Percentiles rank a stretch among this genome's conserved stretches.
These are phyloP conservation scores for Scelioninae gen. 1 DNA, from an alignment of 2,888 invertebrate species.

Conservation along the genomic window DNA sequence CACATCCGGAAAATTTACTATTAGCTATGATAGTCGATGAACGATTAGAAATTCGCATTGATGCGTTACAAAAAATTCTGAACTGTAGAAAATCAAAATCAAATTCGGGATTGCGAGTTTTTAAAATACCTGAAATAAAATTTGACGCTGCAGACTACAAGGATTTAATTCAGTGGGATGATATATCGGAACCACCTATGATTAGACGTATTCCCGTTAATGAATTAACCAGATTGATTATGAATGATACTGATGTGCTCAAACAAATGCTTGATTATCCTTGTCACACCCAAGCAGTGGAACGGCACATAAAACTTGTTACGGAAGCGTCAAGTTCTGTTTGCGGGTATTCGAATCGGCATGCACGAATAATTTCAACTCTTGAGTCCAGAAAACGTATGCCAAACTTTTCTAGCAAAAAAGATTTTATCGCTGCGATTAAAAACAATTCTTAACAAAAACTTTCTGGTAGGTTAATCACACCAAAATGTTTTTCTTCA, in stretches of 20 bases:
- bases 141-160: constrained; percentile 34
- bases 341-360: constrained; percentile 14
- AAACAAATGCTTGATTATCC: constrained; percentile 12
- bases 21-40: constrained; percentile 45
- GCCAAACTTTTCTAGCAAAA: constrained; percentile 19
- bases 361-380: constrained; percentile 18
- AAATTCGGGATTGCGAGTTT: constrained; percentile 8
- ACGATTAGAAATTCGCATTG: constrained; percentile 23
- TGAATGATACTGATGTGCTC: background rate
- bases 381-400: background rate
- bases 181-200: constrained; percentile 16
- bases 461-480: no score
- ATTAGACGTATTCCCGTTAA: background rate
- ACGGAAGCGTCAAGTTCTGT: constrained; percentile 32
- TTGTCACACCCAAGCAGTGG: constrained; percentile 37
- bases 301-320: constrained; percentile 36
- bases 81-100: constrained; percentile 12
- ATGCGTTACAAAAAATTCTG: constrained; percentile 22
- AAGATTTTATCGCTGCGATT: background rate
- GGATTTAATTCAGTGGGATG: constrained; percentile 16
- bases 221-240: constrained; percentile 11
- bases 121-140: constrained; percentile 27
- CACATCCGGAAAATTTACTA: constrained; percentile 44
- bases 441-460: no score
- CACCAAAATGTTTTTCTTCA: no score